phyloP scores from a whole-genome alignment of 1,140 invertebrate genomes.

The Calephelis virginiensis region DNA sequence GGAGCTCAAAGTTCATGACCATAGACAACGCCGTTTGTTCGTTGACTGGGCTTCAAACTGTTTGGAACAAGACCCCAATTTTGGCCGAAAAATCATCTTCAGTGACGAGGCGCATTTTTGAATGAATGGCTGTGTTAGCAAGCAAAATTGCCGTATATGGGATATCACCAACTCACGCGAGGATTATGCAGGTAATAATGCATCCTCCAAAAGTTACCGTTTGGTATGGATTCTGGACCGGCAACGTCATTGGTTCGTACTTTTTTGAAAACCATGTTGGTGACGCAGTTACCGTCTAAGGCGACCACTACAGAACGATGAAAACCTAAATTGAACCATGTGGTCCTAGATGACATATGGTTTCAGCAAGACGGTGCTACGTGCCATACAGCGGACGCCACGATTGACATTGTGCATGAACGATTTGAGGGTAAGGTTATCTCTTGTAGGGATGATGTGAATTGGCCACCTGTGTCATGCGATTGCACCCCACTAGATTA shows the following conservation, averaged over 20 bases:
- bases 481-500: slow-evolving; percentile 18
- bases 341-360: neutral
- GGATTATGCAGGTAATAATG: slow-evolving; percentile 1
- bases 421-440: slow-evolving; percentile 21
- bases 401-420: slow-evolving; percentile 20
- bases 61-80: no score
- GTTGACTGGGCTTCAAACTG: no score
- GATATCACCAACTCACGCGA: no score
- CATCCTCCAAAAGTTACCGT: slow-evolving; percentile 45
- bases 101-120: rapidly evolving
- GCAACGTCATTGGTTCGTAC: slow-evolving; percentile 39
- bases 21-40: no score
- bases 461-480: slow-evolving; percentile 21
- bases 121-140: no score
- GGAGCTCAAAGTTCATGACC: no score
- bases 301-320: slow-evolving; percentile 36
- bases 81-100: no score
- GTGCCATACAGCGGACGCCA: slow-evolving; percentile 9
- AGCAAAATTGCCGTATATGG: no score
- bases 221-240: slow-evolving; percentile 38
- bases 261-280: slow-evolving; percentile 47
- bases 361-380: slow-evolving; percentile 22
- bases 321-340: slow-evolving; percentile 31
- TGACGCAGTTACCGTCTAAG: no score
- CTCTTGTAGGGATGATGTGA: slow-evolving; percentile 18